Evolutionary conservation across 2,888 invertebrate genomes (phyloP).

Genomic region (Hyalella azteca): DNA sequence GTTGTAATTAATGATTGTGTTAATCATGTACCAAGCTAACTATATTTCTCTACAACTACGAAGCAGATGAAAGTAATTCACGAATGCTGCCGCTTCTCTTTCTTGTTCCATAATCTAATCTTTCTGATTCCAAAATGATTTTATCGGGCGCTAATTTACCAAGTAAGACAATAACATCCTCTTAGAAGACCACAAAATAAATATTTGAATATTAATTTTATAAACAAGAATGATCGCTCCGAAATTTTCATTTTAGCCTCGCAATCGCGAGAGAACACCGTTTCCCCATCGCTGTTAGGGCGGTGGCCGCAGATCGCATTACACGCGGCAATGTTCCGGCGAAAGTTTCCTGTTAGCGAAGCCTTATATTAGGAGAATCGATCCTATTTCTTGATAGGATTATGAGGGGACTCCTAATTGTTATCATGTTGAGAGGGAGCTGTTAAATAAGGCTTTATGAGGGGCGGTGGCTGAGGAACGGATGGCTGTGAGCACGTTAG

Average conservation of each 20-base stretch:
- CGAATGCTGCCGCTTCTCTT: too few species aligned
- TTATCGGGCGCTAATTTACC: too few species aligned
- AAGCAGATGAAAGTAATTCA: too few species aligned
- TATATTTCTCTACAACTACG: too few species aligned
- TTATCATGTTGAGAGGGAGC: slow-evolving; percentile 34
- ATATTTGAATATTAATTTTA: not conserved
- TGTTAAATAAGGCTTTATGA: slow-evolving; percentile 30
- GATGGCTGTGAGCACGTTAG: not conserved
- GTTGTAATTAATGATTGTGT: too few species aligned
- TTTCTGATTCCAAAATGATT: too few species aligned
- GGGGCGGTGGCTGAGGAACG: not conserved
- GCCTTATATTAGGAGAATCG: slow-evolving; percentile 31
- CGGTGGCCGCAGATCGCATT: slow-evolving; percentile 22
- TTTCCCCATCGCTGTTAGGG: not conserved
- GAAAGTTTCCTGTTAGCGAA: slow-evolving; percentile 9
- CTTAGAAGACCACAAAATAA: not conserved
- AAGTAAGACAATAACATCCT: too few species aligned
- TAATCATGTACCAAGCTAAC: too few species aligned
- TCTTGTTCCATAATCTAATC: too few species aligned
- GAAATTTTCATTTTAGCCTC: too few species aligned
- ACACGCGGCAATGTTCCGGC: not conserved
- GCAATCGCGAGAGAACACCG: not conserved
- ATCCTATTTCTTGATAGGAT: slow-evolving; percentile 33
- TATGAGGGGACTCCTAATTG: slow-evolving; percentile 36
- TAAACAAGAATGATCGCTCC: not conserved